These are phyloP conservation scores for Melieria crassipennis DNA, from an alignment of 2,888 invertebrate genomes.

Conservation along the genomic window DNA sequence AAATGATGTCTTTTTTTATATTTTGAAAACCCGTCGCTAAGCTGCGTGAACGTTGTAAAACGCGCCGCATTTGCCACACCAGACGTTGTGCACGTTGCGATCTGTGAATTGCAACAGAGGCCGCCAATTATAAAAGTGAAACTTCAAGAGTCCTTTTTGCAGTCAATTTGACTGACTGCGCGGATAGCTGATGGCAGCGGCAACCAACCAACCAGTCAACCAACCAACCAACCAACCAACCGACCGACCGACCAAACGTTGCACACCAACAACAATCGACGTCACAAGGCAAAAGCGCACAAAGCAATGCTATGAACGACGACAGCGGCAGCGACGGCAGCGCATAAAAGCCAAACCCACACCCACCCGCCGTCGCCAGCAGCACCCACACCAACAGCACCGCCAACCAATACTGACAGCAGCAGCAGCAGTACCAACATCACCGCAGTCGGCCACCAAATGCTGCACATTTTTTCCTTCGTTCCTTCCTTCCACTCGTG, in stretches of 20 bases:
- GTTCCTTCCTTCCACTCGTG: conserved; percentile 6
- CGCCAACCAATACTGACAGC: conserved; percentile 25
- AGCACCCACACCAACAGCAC: conserved; percentile 35
- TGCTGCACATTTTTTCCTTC: no score
- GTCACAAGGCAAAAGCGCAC: no score
- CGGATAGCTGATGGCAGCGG: conserved; percentile 1
- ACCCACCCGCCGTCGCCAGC: conserved; percentile 31
- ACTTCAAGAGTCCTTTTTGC: conserved; percentile 60
- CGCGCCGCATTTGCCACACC: conserved; percentile 43
- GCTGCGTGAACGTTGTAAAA: conserved; percentile 4
- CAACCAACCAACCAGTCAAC: conserved; percentile 11
- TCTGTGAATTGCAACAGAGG: conserved; percentile 58
- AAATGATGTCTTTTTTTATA: not conserved
- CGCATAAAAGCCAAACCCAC: conserved; percentile 59
- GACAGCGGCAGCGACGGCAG: conserved; percentile 25
- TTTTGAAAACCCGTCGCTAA: conserved; percentile 20
- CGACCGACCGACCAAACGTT: no score
- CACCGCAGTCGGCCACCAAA: not conserved
- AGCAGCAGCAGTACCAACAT: conserved; percentile 34
- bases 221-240: no score
- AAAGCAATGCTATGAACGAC: not conserved
- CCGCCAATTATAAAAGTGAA: conserved; percentile 62
- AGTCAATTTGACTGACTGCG: conserved; percentile 55
- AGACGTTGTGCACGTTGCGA: conserved; percentile 58
- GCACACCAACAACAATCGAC: no score